Base-by-base conservation (phyloP, 2,113 vertebrate genomes). In the Talpa occidentalis region DNA sequence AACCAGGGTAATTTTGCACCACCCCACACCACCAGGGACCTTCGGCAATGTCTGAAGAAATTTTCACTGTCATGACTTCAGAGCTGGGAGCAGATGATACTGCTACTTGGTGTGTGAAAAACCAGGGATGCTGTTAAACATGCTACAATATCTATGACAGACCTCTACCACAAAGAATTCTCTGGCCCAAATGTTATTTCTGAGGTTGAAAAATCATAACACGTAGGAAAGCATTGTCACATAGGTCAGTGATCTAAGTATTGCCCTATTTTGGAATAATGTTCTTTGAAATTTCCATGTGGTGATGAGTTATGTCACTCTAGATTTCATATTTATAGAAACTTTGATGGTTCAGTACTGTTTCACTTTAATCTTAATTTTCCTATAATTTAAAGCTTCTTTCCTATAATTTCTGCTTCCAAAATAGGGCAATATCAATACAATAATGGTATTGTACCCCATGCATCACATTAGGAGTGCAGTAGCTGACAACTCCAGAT, bases 401-500 rank as follows among this genome's bases (percentile, higher is more conserved):
- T 49, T 12, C 47, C 10, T 49, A 49, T 12, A 11, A 49, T 11
- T 49, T 49, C 47, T 11, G 10, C 47, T n/a, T n/a, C n/a, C n/a
- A n/a, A n/a, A n/a, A n/a, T n/a, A n/a, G n/a, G n/a, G 28, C 10
- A 21, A 64, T 56, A 80, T 40, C 60, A 22, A 42, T 52, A 76
- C 40, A 37, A n/a, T 5, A 40, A 22, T 44, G 26, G 64, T 88
- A 37, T 88, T n/a, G 10, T 82, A 78, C 6, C 37, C 66, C 37
- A 30, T 91, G 84, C 83, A 89, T 56, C 85, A 74, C 26, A 42
- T 66, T 72, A 80, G 79, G 87, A 91, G 47, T 47, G 93, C 85
- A 91, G 47, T 52, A 87, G 54, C 82, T 88, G 32, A 69, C 92
- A 94, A 94, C 10, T 93, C 64, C 60, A 93, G 22, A 86, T 60